Evolutionary conservation across 1,140 invertebrate genomes (phyloP).

Genomic region (Tetramorium simillimum): DNA sequence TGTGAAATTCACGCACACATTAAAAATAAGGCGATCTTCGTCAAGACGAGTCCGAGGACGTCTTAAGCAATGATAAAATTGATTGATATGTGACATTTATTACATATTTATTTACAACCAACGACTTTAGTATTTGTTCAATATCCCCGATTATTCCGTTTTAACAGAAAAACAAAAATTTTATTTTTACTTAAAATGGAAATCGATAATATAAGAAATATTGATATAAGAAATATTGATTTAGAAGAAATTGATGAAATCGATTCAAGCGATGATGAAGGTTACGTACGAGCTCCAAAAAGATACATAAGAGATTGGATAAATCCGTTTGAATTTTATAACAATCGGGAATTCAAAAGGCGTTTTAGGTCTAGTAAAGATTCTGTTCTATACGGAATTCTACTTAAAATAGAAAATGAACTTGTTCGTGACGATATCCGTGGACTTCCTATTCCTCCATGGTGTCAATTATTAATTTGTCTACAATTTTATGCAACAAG

Average conservation of each 20-base stretch:
- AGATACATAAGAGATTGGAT: neutral
- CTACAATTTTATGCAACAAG: neutral
- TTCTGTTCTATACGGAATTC: neutral
- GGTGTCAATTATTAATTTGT: neutral
- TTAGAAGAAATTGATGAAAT: neutral
- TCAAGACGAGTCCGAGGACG: no score
- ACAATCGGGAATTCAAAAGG: neutral
- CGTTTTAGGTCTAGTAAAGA: neutral
- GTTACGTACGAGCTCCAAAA: neutral
- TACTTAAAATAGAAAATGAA: neutral
- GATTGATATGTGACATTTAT: no score
- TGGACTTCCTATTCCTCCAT: neutral
- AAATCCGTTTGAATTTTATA: neutral
- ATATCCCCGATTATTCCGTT: no score
- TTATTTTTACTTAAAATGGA: no score
- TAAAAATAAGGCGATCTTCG: no score
- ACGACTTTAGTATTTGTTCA: no score
- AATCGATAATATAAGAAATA: neutral
- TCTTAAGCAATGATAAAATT: no score
- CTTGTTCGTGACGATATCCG: neutral
- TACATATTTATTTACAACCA: no score
- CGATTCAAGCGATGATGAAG: neutral
- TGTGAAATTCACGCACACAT: no score
- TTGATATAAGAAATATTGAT: neutral
- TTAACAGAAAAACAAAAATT: no score